Base-by-base conservation (phyloP, 2,888 invertebrate genomes). In the Sesia apiformis region DNA sequence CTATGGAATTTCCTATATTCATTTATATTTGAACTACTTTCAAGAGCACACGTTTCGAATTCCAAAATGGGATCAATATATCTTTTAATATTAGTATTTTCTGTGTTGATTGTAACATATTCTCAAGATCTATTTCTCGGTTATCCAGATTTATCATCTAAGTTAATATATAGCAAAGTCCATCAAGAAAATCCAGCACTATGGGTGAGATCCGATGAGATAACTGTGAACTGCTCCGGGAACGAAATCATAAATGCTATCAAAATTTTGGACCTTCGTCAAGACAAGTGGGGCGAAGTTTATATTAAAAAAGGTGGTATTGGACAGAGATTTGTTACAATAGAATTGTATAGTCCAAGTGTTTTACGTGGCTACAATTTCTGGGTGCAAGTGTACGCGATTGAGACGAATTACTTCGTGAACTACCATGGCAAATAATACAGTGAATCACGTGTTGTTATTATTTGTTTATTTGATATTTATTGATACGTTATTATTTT, bases 311-410 rank as follows among this genome's bases (percentile, higher is more conserved):
- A 58, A 3, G 87, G 87, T 3, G 87, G 87, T 0, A 75, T 87
- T 7, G 85, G 85, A 0, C 66, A 76, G 56, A 75, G 65, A 4
- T 77, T 56, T 55, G 85, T 84, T 1, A 78, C 73, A 0, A 73
- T 87, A 3, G 81, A 81, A 54, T 53, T 87, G 57, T 70, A 80
- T 38, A 82, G 85, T 55, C 84, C 85, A 0, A 73, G 70, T 7
- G 63, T 80, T 1, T 75, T 86, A 3, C 63, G 83, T 4, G 87
- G 85, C 0, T 82, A 77, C 49, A 82, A 82, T 56, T 87, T 87
- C 58, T 75, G 74, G 70, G 78, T 86, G 7, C 74, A 85, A 64
- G 77, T 85, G 41, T 86, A 78, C 55, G 81, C 78, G 2, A 72
- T 79, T 4, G 63, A 80, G 41, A 70, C 74, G 0, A 72, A 70